Evolutionary conservation across 2,888 invertebrate species (phyloP), one percentile per base, ranked within the genome.

Genomic region (Calameuta pallipes): DNA sequence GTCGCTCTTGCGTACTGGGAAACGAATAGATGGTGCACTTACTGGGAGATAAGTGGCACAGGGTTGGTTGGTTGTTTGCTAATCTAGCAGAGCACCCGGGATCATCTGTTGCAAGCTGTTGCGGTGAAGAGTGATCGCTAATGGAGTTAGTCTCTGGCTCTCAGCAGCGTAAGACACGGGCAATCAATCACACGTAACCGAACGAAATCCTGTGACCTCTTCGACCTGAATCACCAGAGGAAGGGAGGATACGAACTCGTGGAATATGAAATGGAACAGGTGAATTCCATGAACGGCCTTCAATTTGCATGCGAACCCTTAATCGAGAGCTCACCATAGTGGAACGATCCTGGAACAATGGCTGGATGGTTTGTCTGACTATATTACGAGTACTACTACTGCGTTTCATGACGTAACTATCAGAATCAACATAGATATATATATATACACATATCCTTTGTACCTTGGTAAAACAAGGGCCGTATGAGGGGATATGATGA

Each of bases 81-180:
- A 88, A 89, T 89, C 87, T 87, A 87, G 82, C 85, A 84, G 82
- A 85, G 84, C 83, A 79, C 78, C 79, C 79, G 78, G 84, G 85
- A 88, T 87, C 88, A 88, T 87, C 88, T 87, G 87, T 87, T 88
- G 87, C 87, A 85, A 83, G 86, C 83, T 85, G 85, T 85, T 87
- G 86, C 78, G 84, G 85, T 81, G 84, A 85, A 86, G 88, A 88
- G 85, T 83, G 89, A 89, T 88, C 87, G 84, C 84, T 89, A 88
- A 89, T 89, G 87, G 87, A 83, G 86, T 89, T 87, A 86, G 83
- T 83, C 83, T 78, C 82, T 78, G 34, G 74, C 78, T 76, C 76
- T 75, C 69, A 80, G 81, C 73, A 78, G 81, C 82, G 75, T 82
- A 79, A 76, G 81, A 85, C 84, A 83, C 80, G 78, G 83, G 84